A percentile compares a stretch with the other conserved stretches of the same genome.
Evolutionary conservation across 1,140 invertebrate genomes (phyloP).

Genomic region (Lepidurus packardi): DNA sequence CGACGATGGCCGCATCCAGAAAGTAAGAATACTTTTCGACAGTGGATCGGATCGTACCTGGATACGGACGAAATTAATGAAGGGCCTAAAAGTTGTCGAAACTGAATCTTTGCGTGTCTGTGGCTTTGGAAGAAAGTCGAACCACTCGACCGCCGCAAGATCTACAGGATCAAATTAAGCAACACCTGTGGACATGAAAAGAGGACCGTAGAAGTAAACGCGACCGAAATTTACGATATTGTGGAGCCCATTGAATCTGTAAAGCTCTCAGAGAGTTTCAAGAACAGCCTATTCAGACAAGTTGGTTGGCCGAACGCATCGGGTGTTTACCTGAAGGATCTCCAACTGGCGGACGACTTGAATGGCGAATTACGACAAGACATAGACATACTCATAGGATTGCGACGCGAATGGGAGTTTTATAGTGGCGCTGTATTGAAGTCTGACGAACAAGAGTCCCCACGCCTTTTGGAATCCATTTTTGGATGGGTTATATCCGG

Average conservation of each 20-base stretch:
- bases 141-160: background rate
- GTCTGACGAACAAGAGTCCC: background rate
- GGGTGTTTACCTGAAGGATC: conserved; percentile 4
- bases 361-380: background rate
- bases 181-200: background rate
- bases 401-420: background rate
- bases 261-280: background rate
- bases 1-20: background rate
- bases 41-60: background rate
- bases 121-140: background rate
- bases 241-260: background rate
- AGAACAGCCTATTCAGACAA: conserved; percentile 5
- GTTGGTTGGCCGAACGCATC: background rate
- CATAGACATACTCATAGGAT: conserved; percentile 6
- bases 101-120: background rate
- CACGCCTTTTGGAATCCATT: background rate
- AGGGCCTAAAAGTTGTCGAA: background rate
- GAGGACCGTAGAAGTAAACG: background rate
- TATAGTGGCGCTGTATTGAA: background rate
- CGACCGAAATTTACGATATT: background rate
- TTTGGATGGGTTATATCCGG: background rate
- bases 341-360: conserved; percentile 3
- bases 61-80: background rate
- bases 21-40: conserved; percentile 6
- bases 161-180: background rate